Base-by-base conservation (phyloP, 2,113 vertebrate species). In the Platanista minor region DNA sequence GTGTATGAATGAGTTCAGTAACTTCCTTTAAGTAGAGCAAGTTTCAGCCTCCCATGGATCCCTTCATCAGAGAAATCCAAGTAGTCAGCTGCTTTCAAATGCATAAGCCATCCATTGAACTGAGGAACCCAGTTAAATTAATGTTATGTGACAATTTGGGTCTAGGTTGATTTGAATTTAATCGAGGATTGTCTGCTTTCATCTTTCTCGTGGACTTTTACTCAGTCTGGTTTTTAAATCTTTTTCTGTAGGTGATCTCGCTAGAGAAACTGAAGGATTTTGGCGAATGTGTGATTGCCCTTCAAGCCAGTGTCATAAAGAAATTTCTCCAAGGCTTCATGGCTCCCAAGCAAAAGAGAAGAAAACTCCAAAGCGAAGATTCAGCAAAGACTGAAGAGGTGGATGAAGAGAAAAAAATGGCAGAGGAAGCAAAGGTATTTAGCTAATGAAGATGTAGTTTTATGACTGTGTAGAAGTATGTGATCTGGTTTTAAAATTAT, bases 251-350 rank as follows among this genome's bases (percentile, higher is more conserved):
- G 99, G 98, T 99, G n/a, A 98, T 97, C 83, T 98, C 99, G 0
- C 98, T 99, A 91, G 99, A 99, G 96, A 99, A 98, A 97, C 95
- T 99, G 92, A 99, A 99, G 97, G 99, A 99, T 90, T 99, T 99
- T 96, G 99, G 99, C 0, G 99, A 99, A 96, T 99, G 99, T 92
- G 98, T 99, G 97, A 99, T 99, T 97, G 99, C 99, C 2, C 99
- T 99, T 88, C 99, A 99, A 96, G 99, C 99, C 92, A 99, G 99
- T 61, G 99, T 99, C 27, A 99, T 99, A 98, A 99, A 99, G 97
- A 99, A 99, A 98, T 99, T 99, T 98, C 98, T 99, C 81, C 99
- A 99, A 98, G 99, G 99, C 72, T 99, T 99, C 98, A 99, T 99
- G 99, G 99, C 99, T 82, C 99, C 99, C 57, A 99, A 99, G 95